phyloP scores from a whole-genome alignment of 2,888 invertebrate genomes.

The Sphaeridia pumilis region DNA sequence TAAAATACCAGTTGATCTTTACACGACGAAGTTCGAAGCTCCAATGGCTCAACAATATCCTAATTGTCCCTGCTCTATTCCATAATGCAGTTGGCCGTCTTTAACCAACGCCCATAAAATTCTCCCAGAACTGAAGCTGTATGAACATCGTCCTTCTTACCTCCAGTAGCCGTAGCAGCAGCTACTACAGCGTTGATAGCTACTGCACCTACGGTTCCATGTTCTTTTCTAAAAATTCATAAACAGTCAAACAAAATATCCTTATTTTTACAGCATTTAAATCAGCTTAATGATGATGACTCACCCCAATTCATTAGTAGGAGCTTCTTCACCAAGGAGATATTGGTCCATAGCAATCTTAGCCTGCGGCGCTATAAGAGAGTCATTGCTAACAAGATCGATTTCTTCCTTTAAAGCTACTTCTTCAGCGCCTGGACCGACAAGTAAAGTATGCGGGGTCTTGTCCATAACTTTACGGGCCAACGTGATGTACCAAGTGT shows the following conservation, averaged over 20 bases:
- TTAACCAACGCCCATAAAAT: slow-evolving; percentile 41
- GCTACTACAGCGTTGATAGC: slow-evolving; percentile 60
- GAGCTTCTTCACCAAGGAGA: neutral
- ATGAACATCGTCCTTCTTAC: slow-evolving; percentile 51
- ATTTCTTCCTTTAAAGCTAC: slow-evolving; percentile 56
- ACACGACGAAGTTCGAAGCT: too few relatives aligned
- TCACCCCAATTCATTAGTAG: slow-evolving; percentile 13
- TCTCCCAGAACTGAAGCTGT: slow-evolving; percentile 52
- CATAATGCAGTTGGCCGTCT: slow-evolving; percentile 21
- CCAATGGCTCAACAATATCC: slow-evolving; percentile 20
- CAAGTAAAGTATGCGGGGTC: slow-evolving; percentile 60
- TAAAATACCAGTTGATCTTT: too few relatives aligned
- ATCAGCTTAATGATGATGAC: neutral
- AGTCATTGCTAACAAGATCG: slow-evolving; percentile 41
- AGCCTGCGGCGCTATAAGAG: slow-evolving; percentile 21
- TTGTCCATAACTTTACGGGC: slow-evolving; percentile 64
- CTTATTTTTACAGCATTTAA: neutral
- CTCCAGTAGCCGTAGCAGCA: slow-evolving; percentile 59
- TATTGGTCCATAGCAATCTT: slow-evolving; percentile 1
- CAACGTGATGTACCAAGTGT: slow-evolving; percentile 61
- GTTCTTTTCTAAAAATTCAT: slow-evolving; percentile 41
- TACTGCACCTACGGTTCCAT: slow-evolving; percentile 75
- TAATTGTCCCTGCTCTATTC: slow-evolving; percentile 28
- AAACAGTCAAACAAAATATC: neutral
- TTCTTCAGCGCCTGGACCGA: slow-evolving; percentile 59